Percentiles rank a stretch among this genome's conserved stretches.
phyloP scores from a whole-genome alignment of 2,888 invertebrate species.

The Calliscelio sp. region DNA sequence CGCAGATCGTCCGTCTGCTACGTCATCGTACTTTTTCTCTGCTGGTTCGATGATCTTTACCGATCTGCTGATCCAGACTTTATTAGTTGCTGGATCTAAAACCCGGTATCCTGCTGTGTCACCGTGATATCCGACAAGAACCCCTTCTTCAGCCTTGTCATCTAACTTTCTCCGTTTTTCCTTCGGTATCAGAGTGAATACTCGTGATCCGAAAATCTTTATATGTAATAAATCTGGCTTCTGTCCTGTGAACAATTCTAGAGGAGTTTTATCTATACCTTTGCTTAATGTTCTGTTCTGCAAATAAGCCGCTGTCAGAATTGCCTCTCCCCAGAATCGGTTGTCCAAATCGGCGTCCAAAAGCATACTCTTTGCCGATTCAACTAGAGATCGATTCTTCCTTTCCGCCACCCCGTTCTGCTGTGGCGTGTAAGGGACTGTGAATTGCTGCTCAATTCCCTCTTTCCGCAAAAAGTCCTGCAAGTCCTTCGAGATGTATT shows the following conservation, averaged over 20 bases:
- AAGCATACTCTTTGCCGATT: constrained; percentile 53
- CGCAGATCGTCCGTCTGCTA: not conserved
- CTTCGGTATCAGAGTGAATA: constrained; percentile 40
- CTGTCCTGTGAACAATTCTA: constrained; percentile 50
- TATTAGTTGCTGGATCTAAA: constrained; percentile 34
- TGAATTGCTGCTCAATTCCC: constrained; percentile 12
- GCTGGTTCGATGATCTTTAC: constrained; percentile 36
- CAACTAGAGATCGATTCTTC: constrained; percentile 46
- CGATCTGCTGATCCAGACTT: constrained; percentile 56
- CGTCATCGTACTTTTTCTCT: not conserved
- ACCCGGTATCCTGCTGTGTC: constrained; percentile 46
- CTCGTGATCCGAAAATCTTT: constrained; percentile 50
- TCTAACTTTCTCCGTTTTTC: constrained; percentile 51
- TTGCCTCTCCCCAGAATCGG: constrained; percentile 60
- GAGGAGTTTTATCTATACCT: constrained; percentile 38
- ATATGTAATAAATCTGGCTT: constrained; percentile 51
- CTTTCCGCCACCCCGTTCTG: constrained; percentile 55
- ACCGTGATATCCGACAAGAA: constrained; percentile 54
- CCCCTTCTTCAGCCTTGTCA: constrained; percentile 42
- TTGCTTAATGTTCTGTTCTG: constrained; percentile 33
- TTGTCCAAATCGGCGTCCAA: constrained; percentile 42
- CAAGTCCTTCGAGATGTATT: constrained; percentile 38
- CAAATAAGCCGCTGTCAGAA: constrained; percentile 54
- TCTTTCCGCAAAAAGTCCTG: constrained; percentile 38
- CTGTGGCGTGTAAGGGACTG: constrained; percentile 16